Evolutionary conservation across 2,113 vertebrate species (phyloP), one percentile per base, ranked within the genome.

Genomic region (Casuarius casuarius): DNA sequence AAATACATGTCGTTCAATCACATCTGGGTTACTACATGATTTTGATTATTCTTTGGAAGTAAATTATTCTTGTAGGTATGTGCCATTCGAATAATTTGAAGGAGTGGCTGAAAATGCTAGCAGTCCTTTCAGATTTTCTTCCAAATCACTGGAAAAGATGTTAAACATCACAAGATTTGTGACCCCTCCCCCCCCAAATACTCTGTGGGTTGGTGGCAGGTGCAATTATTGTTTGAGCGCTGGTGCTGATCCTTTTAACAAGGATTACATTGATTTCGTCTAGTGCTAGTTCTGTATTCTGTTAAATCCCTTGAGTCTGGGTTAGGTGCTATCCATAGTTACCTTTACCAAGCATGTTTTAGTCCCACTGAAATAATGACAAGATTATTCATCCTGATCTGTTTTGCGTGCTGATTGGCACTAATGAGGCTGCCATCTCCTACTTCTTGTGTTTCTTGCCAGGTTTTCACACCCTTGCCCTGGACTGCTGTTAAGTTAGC

Each of bases 241-340:
- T 2, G 11, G 9, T 17, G 21, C 71, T 1, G 6, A 20, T 11
- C 59, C 42, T 7, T 29, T 28, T 52, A 42, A 48, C 2, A 5
- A 63, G 67, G 48, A 8, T 52, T 21, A 42, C 35, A 17, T 7
- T 21, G 83, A 35, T 22, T 54, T 52, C 29, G n/a, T 4, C 35
- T 0, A 1, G 7, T 2, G 0, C 35, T 4, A 17, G 10, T n/a
- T 44, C 63, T 40, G 26, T 9, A 3, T 4, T 44, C 13, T 8
- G 72, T 5, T 26, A 51, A 35, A 15, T 25, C 54, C 66, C 67
- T 14, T 6, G 33, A 42, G 26, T 35, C n/a, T 29, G 81, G 22
- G 25, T 49, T 20, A 20, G 66, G 6, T 4, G 58, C 1, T 29
- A 8, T 2, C 49, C 26, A 49, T 16, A 7, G 46, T 13, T 49